Base-by-base conservation (phyloP, 2,113 vertebrate genomes). In the Psittacula cyanocephala region DNA sequence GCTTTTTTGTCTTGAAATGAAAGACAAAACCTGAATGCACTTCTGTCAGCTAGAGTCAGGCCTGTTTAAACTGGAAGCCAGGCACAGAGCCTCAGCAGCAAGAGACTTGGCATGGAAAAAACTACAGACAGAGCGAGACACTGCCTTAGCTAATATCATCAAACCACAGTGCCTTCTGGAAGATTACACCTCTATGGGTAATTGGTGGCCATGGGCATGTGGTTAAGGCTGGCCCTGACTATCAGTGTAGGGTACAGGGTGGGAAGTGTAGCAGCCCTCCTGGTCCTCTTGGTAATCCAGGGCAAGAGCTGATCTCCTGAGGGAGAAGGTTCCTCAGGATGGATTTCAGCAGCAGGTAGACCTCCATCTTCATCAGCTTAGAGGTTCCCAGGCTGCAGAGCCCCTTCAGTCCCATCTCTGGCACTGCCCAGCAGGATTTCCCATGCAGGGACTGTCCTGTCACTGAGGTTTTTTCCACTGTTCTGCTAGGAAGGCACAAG, bases 231-330 rank as follows among this genome's bases (percentile, higher is more conserved):
- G 33, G 22, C 25, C 15, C 20, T 39, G 33, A 37, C 50, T 37
- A 8, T 12, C 27, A n/a, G 7, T 29, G 37, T 13, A 4, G 39
- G 24, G 18, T 44, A 33, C 17, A 29, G 33, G 23, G 46, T 43
- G 79, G 59, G 33, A n/a, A 39, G 23, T 52, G 39, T 62, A 67
- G n/a, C 75, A 60, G 39, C 33, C 57, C n/a, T 59, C 57, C 57
- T 39, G 20, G 27, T 17, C 60, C 25, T 17, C 5, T 0, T 0
- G 2, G 20, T 74, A 29, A 29, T 35, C 5, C 24, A n/a, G 47
- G 29, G 15, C 27, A 53, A 28, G 20, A 46, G 13, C 24, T 35
- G 46, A 41, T 46, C 25, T 22, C 39, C 53, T 47, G 62, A 62
- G 31, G 31, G 11, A n/a, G n/a, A n/a, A n/a, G n/a, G n/a, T 50